A percentile compares a stretch with the other conserved stretches of the same genome.
These are phyloP conservation scores for Crenichthys baileyi DNA, from an alignment of 2,797 vertebrate species.

Conservation along the genomic window DNA sequence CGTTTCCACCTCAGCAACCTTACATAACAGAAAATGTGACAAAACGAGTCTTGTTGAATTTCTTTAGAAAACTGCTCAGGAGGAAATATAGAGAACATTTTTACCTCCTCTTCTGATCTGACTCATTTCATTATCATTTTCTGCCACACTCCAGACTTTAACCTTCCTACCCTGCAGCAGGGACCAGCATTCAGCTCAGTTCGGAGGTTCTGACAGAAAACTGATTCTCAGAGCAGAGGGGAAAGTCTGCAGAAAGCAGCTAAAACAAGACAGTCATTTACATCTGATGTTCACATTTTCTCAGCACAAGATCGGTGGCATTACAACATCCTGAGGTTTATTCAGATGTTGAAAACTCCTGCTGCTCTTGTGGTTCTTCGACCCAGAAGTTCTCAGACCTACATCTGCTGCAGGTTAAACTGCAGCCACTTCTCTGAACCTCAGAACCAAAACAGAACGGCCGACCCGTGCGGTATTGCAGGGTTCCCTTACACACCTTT, in stretches of 20 bases:
- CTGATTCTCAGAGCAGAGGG: no score
- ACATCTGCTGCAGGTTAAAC: not conserved
- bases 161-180: not conserved
- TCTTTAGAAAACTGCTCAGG: not conserved
- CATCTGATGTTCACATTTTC: not conserved
- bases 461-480: not conserved
- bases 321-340: not conserved
- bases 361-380: not conserved
- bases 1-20: not conserved
- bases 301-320: not conserved
- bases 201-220: no score
- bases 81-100: not conserved
- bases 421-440: not conserved
- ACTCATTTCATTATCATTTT: not conserved
- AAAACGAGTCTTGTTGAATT: not conserved
- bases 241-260: no score
- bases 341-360: not conserved
- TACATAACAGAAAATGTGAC: not conserved
- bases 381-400: not conserved
- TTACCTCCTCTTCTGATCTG: not conserved
- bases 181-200: not conserved
- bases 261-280: no score
- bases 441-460: not conserved
- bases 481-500: constrained; percentile 60
- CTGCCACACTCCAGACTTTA: no score